phyloP scores from a whole-genome alignment of 2,888 invertebrate genomes.

The Emesis furor region DNA sequence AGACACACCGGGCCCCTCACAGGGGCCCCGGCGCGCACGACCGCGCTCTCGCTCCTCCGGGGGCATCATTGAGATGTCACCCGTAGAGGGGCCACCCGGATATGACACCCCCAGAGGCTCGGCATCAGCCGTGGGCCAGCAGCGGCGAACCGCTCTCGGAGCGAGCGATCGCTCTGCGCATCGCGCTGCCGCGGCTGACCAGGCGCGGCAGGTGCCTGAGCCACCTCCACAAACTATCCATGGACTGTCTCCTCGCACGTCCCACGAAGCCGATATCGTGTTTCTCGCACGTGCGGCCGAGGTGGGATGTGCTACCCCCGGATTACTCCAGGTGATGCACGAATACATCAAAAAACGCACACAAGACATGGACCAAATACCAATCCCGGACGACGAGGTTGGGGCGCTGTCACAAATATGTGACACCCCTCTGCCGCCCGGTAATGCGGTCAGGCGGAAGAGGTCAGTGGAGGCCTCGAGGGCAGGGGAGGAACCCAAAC shows the following conservation, averaged over 20 bases:
- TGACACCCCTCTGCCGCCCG: neutral
- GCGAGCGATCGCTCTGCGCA: neutral
- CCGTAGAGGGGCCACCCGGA: too few species aligned
- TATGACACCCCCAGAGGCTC: too few species aligned
- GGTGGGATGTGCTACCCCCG: neutral
- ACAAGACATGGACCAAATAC: neutral
- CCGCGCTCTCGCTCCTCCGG: too few species aligned
- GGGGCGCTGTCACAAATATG: neutral
- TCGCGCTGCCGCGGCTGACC: neutral
- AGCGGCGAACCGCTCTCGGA: neutral
- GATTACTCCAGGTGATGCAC: neutral
- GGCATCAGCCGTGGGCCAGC: neutral
- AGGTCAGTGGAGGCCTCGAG: neutral
- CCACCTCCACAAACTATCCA: neutral
- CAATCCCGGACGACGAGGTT: neutral
- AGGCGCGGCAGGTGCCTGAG: neutral
- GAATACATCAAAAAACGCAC: neutral
- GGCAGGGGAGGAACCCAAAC: neutral
- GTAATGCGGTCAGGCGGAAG: neutral
- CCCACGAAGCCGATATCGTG: neutral
- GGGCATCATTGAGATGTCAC: too few species aligned
- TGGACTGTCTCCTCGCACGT: neutral
- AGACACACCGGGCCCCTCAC: neutral
- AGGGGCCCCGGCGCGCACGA: neutral
- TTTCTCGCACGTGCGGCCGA: neutral